Evolutionary conservation across 2,888 invertebrate species (phyloP).

Genomic region (Caenorhabditis panamensis): DNA sequence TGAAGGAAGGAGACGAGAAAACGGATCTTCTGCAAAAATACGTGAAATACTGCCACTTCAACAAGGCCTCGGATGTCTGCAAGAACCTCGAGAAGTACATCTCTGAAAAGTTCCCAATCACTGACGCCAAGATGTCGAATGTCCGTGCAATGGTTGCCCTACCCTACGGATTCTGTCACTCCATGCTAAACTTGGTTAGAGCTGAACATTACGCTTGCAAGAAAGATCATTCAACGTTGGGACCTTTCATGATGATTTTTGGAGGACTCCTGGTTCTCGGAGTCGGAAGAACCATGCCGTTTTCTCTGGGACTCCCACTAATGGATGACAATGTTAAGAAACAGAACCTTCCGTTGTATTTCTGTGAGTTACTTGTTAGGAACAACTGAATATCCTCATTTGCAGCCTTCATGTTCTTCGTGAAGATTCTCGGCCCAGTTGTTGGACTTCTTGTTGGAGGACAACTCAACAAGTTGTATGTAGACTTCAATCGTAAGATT

Average conservation of each 20-base stretch:
- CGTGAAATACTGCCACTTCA: constrained; percentile 49
- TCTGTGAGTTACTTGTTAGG: constrained; percentile 68
- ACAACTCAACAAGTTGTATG: constrained; percentile 78
- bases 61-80: constrained; percentile 49
- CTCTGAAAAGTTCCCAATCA: constrained; percentile 47
- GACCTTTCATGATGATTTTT: constrained; percentile 80
- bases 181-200: constrained; percentile 68
- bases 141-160: constrained; percentile 67
- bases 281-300: constrained; percentile 81
- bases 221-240: constrained; percentile 70
- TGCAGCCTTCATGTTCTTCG: constrained; percentile 81
- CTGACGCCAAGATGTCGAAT: constrained; percentile 59
- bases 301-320: constrained; percentile 80
- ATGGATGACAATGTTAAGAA: constrained; percentile 81
- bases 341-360: constrained; percentile 79
- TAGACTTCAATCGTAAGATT: constrained; percentile 75
- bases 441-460: constrained; percentile 79
- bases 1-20: constrained; percentile 53
- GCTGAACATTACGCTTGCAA: constrained; percentile 61
- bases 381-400: background rate
- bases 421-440: constrained; percentile 81
- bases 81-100: constrained; percentile 50
- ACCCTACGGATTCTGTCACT: constrained; percentile 78
- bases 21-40: constrained; percentile 56
- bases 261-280: constrained; percentile 80